Evolutionary conservation across 2,888 invertebrate genomes (phyloP).

Genomic region (Phania funesta): DNA sequence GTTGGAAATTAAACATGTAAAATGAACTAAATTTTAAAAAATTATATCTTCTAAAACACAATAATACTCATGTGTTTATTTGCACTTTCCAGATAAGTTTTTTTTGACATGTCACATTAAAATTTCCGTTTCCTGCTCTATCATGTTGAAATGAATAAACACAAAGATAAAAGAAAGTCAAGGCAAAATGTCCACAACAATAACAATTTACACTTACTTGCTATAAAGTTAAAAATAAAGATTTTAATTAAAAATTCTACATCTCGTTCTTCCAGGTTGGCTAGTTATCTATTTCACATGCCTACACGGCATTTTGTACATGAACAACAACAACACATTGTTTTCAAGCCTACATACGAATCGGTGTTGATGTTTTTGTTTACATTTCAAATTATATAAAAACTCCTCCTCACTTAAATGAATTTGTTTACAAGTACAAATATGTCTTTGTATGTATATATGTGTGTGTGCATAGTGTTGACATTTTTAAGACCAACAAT

Average conservation of each 20-base stretch:
- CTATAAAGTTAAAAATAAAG: no score
- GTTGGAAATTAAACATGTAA: background rate
- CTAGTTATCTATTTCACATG: no score
- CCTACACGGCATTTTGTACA: no score
- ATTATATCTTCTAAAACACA: no score
- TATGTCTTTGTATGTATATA: background rate
- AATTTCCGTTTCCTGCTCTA: conserved; percentile 45
- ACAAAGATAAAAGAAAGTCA: conserved; percentile 18
- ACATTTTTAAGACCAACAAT: conserved; percentile 21
- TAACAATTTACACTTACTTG: no score
- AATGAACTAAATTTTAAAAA: background rate
- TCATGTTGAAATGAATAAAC: conserved; percentile 24
- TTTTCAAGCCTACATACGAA: background rate
- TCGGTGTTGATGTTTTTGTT: background rate
- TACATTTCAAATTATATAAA: conserved; percentile 16
- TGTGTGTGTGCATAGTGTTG: background rate
- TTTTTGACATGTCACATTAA: conserved; percentile 21
- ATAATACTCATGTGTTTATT: background rate
- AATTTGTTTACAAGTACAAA: background rate
- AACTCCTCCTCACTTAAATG: background rate
- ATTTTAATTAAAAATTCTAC: no score
- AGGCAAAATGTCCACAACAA: conserved; percentile 27
- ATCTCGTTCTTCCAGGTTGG: no score
- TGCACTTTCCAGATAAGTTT: background rate
- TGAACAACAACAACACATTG: no score